Evolutionary conservation across 1,140 invertebrate species (phyloP).

Genomic region (Lepeophtheirus salmonis): DNA sequence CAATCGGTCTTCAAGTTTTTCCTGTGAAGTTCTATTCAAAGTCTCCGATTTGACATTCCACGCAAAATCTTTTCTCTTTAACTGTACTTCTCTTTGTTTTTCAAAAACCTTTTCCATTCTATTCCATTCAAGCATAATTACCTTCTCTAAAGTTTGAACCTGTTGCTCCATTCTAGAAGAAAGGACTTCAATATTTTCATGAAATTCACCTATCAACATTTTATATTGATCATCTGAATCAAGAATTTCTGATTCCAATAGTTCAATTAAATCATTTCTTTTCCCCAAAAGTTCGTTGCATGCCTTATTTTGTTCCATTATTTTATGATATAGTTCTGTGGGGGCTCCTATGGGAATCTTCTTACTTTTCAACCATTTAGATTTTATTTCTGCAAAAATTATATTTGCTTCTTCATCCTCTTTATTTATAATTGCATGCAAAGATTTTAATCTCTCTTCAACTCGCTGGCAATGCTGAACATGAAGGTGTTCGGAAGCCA

Average conservation of each 20-base stretch:
- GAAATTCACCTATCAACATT: conserved; percentile 4
- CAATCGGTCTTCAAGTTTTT: not conserved
- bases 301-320: conserved; percentile 14
- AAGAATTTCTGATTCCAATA: not conserved
- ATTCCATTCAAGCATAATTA: not conserved
- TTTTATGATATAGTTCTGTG: conserved; percentile 11
- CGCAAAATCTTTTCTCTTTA: not conserved
- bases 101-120: not conserved
- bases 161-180: conserved; percentile 7
- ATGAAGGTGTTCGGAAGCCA: conserved; percentile 3
- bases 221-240: conserved; percentile 13
- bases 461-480: not conserved
- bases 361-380: not conserved
- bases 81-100: not conserved
- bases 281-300: conserved; percentile 9
- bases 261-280: conserved; percentile 2
- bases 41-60: not conserved
- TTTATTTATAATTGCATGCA: not conserved
- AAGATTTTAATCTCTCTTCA: not conserved
- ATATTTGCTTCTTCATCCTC: not conserved
- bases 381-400: not conserved
- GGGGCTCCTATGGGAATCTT: not conserved
- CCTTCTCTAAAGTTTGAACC: not conserved
- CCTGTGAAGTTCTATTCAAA: not conserved
- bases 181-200: conserved; percentile 11